Evolutionary conservation across 2,888 invertebrate genomes (phyloP), one percentile per base, ranked within the genome.

Genomic region (Epinotia demarniana): DNA sequence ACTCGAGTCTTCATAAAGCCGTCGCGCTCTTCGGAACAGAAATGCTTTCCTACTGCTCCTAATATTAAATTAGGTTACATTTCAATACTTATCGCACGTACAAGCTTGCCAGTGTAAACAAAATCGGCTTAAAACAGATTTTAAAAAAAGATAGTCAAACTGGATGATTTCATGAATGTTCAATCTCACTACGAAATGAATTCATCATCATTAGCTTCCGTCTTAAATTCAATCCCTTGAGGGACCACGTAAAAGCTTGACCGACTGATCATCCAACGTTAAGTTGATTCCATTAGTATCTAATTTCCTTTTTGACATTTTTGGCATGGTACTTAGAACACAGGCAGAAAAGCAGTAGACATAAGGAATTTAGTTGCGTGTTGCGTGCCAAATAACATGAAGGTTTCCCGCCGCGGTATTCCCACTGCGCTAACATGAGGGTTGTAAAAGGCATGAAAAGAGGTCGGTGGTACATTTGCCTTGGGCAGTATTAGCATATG

Each of bases 351-450:
- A 9, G 53, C 19, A 27, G n/a, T 33, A n/a, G 3, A 33, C 33
- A 11, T 33, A 53, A 33, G 66, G 33, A 55, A 67, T 18, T 53
- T 33, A n/a, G 33, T 67, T 55, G 67, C 67, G 67, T 67, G 67
- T 67, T 55, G 67, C 67, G 67, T 67, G 67, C 55, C 55, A 39
- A 16, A 49, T 46, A 23, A 33, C 12, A n/a, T 23, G 13, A 13
- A 55, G 53, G 33, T 18, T 18, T 11, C 67, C 66, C 67, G 55
- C 18, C 33, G 33, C 18, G 67, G 67, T 67, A 67, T 67, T 55
- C 67, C 55, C 55, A 33, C 67, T 55, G 67, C 55, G 67, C 33
- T 55, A 67, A 67, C 55, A 67, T 4, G 33, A 33, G 12, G 64
- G 33, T 53, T 67, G 55, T 33, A 19, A 43, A 43, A 63, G 19